Evolutionary conservation across 1,140 invertebrate species (phyloP), one percentile per base, ranked within the genome.

Genomic region (Drosophila watanabei): DNA sequence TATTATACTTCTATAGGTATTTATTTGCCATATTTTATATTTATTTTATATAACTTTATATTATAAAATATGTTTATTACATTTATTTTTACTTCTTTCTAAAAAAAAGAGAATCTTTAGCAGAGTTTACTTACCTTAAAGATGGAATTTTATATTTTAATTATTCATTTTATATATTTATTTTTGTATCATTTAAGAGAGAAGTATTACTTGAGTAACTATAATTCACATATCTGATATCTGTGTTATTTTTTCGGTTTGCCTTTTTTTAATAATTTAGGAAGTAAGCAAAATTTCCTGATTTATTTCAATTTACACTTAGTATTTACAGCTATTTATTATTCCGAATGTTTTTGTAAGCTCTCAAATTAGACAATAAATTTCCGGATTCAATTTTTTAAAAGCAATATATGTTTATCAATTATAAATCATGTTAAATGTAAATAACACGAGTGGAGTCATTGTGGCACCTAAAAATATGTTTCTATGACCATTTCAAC

Each of bases 391-490:
- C 33, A 28, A n/a, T 14, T 52, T 63, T 48, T 52, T 28, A 51
- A 14, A 18, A 62, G 28, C 13, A 3, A 41, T 30, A 39, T 33
- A 13, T 43, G 32, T 9, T 46, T 30, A 13, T 41, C 10, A 13
- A 6, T 6, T 28, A 33, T 69, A 71, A 71, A 56, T 71, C 49
- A 46, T 37, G 5, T 54, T 18, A 20, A 24, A 39, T 48, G 46
- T 43, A 54, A 68, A 37, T 32, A n/a, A 20, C 2, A 8, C 51
- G 6, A 2, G 11, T 52, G 51, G 33, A 35, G 33, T 51, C 0
- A 18, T 57, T 51, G 18, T 41, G n/a, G 28, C 49, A 39, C 13
- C 18, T 71, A 46, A 28, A 71, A 72, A 71, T 71, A 45, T 37
- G 33, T 18, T 58, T 71, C 35, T 56, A 56, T 30, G 28, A 9